Evolutionary conservation across 2,797 vertebrate genomes (phyloP).

Genomic region (Rhinophrynus dorsalis): DNA sequence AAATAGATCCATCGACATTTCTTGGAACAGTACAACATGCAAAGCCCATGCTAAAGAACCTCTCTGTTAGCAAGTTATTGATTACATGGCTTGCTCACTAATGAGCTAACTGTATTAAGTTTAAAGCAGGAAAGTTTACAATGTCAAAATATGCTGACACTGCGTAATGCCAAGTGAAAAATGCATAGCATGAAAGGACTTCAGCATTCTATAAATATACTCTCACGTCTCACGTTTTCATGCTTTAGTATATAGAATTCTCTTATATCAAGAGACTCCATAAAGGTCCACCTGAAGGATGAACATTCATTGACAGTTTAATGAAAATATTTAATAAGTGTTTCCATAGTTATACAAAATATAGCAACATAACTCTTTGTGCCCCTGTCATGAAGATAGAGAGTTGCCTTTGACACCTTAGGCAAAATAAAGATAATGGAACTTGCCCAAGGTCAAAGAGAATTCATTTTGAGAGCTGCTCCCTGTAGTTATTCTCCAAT

Average conservation of each 20-base stretch:
- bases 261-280: not conserved
- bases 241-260: slow-evolving; percentile 4
- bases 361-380: slow-evolving; percentile 9
- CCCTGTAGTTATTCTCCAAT: not conserved
- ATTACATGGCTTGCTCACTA: slow-evolving; percentile 62
- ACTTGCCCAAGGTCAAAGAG: slow-evolving; percentile 40
- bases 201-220: not conserved
- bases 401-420: slow-evolving; percentile 13
- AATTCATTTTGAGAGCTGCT: slow-evolving; percentile 1
- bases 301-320: slow-evolving; percentile 21
- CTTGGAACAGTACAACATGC: slow-evolving; percentile 53
- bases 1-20: slow-evolving; percentile 58
- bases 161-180: slow-evolving; percentile 45
- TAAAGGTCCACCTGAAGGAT: slow-evolving; percentile 14
- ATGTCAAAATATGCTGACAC: slow-evolving; percentile 57
- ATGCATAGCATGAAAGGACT: not conserved
- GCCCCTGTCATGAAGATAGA: slow-evolving; percentile 22
- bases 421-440: slow-evolving; percentile 34
- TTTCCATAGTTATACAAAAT: slow-evolving; percentile 11
- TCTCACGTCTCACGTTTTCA: not conserved
- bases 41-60: slow-evolving; percentile 55
- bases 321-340: slow-evolving; percentile 19
- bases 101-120: slow-evolving; percentile 61
- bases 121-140: slow-evolving; percentile 53
- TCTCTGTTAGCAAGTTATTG: slow-evolving; percentile 58